These are phyloP conservation scores for Meghimatium bilineatum DNA, from an alignment of 2,888 invertebrate genomes.

Conservation along the genomic window DNA sequence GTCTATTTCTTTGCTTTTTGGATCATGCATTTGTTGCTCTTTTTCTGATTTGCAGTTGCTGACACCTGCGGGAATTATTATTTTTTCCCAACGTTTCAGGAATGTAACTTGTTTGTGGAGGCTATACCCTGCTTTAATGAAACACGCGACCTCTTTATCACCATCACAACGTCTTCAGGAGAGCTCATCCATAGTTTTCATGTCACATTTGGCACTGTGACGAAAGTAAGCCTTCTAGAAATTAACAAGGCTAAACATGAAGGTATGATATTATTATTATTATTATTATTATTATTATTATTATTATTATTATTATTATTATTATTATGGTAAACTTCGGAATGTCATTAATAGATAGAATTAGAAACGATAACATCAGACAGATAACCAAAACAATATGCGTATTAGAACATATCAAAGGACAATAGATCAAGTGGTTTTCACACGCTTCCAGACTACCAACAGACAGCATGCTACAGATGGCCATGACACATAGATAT, in stretches of 20 bases:
- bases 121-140: constrained; percentile 38
- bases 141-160: constrained; percentile 7
- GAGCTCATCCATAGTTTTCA: constrained; percentile 20
- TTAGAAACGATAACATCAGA: too few relatives aligned
- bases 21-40: not conserved
- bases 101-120: constrained; percentile 28
- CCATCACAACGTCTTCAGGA: constrained; percentile 34
- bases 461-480: too few relatives aligned
- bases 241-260: constrained; percentile 31
- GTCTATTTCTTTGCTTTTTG: not conserved
- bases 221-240: not conserved
- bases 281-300: not conserved
- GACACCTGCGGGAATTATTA: constrained; percentile 49
- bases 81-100: constrained; percentile 40
- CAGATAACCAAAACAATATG: too few relatives aligned
- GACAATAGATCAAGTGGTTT: too few relatives aligned
- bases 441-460: too few relatives aligned
- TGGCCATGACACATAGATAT: too few relatives aligned
- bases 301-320: too few relatives aligned
- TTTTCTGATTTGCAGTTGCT: not conserved
- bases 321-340: too few relatives aligned
- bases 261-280: constrained; percentile 9
- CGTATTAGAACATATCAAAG: too few relatives aligned
- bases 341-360: too few relatives aligned
- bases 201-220: constrained; percentile 2